Evolutionary conservation across 30 jellyfish, hydroid and myxozoan genomes (phyloP), one percentile per base, ranked within the genome.

Genomic region (Rhopilema esculentum): DNA sequence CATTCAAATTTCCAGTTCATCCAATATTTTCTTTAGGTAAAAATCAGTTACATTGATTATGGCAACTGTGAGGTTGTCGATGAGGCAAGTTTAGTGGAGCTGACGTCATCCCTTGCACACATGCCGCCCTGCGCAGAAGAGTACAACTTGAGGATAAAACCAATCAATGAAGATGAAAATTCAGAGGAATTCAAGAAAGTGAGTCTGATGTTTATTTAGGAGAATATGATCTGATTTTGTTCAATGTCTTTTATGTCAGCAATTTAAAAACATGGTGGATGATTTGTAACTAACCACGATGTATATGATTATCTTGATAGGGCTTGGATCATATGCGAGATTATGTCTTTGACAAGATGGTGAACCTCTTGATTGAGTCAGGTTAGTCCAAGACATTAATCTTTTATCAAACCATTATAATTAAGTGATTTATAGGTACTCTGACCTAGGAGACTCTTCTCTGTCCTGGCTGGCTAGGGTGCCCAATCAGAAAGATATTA

Each of bases 51-150:
- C 53, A 63, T 89, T 28, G 97, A 89, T 49, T 89, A 74, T 65
- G 97, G 97, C 52, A 89, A 89, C 80, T 28, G 72, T 19, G 97
- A 89, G 64, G 27, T 63, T 12, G 97, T 89, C 27, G 86, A 62
- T 6, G 53, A 25, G 19, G 48, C 25, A 53, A 82, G 89, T 24
- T 80, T 89, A 26, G 88, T 80, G n/a, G 73, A 57, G 9, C 27
- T 89, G 68, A 85, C 97, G 17, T 9, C 79, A 15, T 74, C 88
- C 62, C 83, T 85, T 40, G 52, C 25, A 17, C 88, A 85, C 32
- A 50, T 12, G 24, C 83, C 77, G 18, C 88, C 88, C 2, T 85
- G 94, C 64, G 88, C 94, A 2, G 76, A 63, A 40, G 88, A 85
- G 66, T 85, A 73, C 72, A 51, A 62, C 9, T 29, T 85, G 26